Base-by-base conservation (phyloP, 2,888 invertebrate genomes). In the Apodemia mormo region DNA sequence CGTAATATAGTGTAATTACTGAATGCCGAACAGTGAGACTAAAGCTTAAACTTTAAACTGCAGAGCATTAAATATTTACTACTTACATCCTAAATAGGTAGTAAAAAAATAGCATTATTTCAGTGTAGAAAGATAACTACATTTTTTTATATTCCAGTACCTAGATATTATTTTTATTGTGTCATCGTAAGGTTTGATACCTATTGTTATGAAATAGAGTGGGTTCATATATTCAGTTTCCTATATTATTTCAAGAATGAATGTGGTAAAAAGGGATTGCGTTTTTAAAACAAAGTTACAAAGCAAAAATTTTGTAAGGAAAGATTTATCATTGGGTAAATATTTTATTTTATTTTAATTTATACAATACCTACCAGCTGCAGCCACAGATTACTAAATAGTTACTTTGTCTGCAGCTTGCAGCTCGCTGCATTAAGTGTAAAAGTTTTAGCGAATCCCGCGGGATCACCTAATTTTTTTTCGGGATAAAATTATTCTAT, bases 241-340 rank as follows among this genome's bases (percentile, higher is more conserved):
- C 45, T 14, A 5, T 14, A 14, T 14, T 49, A 14, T 14, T 49
- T 49, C 29, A 22, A 83, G 74, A 76, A 92, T 92, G 92, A 92
- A 92, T 77, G 92, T 92, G 2, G 87, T 91, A 4, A 79, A 86
- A 76, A 79, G 87, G 76, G 87, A 87, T 74, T 75, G 74, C 33
- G 40, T 30, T 68, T 12, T 29, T 0, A 87, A 85, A 80, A 74
- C 71, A 40, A 72, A 75, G 58, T 49, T 77, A 14, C 85, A 79
- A 77, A 72, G 70, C 8, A 87, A 81, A 77, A 84, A 87, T 49
- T 80, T 92, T 37, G 82, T 92, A 2, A 82, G 81, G 75, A 89
- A 83, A 81, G 87, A 90, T 76, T 76, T 78, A 9, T 80, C 85
- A 9, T 56, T 84, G 52, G 90, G 92, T 90, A 80, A 76, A 76